Evolutionary conservation across 1,140 invertebrate species (phyloP).

Genomic region (Scaptomyza graminum): DNA sequence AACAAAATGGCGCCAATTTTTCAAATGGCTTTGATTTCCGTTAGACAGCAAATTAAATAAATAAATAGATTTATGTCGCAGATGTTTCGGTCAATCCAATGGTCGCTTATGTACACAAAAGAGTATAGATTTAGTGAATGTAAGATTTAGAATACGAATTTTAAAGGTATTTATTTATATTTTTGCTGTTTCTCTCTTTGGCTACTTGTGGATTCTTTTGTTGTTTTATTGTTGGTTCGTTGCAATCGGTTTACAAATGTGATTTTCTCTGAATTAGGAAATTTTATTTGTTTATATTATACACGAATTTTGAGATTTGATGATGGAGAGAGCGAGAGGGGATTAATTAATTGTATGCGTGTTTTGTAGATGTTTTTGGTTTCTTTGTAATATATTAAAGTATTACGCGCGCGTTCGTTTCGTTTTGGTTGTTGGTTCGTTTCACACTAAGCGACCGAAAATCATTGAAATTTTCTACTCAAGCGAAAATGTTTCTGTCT

Average conservation of each 20-base stretch:
- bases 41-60: slow-evolving; percentile 8
- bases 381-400: slow-evolving; percentile 42
- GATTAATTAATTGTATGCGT: slow-evolving; percentile 59
- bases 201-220: slow-evolving; percentile 77
- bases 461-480: slow-evolving; percentile 75
- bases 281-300: slow-evolving; percentile 67
- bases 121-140: slow-evolving; percentile 11
- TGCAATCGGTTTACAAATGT: slow-evolving; percentile 45
- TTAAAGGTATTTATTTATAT: slow-evolving; percentile 55
- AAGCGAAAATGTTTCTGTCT: slow-evolving; percentile 64
- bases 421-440: slow-evolving; percentile 80
- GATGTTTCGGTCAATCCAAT: slow-evolving; percentile 41
- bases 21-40: neutral
- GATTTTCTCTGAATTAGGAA: slow-evolving; percentile 47
- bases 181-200: slow-evolving; percentile 25
- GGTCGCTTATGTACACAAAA: slow-evolving; percentile 19
- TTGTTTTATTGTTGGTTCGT: slow-evolving; percentile 18
- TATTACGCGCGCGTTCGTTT: slow-evolving; percentile 77
- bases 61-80: neutral
- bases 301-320: slow-evolving; percentile 27
- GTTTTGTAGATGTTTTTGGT: slow-evolving; percentile 35
- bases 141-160: slow-evolving; percentile 12
- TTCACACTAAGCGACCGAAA: slow-evolving; percentile 71
- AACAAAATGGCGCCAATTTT: slow-evolving; percentile 10
- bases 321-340: neutral